Evolutionary conservation across 2,888 invertebrate species (phyloP).

Genomic region (Chromoteleia sp.): DNA sequence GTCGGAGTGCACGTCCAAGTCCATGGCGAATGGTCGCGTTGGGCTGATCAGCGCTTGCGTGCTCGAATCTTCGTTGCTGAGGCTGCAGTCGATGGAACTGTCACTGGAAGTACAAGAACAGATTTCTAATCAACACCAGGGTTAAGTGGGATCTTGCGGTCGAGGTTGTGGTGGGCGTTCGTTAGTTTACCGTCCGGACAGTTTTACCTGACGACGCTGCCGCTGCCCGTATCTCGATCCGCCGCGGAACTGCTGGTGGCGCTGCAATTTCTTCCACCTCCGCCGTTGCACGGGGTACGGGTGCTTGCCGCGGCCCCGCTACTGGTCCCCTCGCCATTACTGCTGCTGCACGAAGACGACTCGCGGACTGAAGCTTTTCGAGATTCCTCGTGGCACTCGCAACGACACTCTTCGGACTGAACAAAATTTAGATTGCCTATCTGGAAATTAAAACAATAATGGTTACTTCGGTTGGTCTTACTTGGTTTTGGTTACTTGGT

Average conservation of each 20-base stretch:
- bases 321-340: slow-evolving; percentile 72
- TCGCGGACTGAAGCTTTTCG: slow-evolving; percentile 77
- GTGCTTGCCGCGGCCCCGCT: slow-evolving; percentile 61
- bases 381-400: slow-evolving; percentile 91
- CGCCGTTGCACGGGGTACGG: slow-evolving; percentile 75
- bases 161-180: neutral
- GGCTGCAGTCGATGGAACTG: slow-evolving; percentile 87
- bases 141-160: slow-evolving; percentile 66
- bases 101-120: slow-evolving; percentile 84
- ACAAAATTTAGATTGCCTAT: slow-evolving; percentile 89
- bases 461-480: neutral
- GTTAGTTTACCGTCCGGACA: slow-evolving; percentile 7
- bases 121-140: slow-evolving; percentile 82
- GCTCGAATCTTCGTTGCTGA: slow-evolving; percentile 83
- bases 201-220: slow-evolving; percentile 83
- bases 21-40: slow-evolving; percentile 87
- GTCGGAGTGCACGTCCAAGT: slow-evolving; percentile 87
- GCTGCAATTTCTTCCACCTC: slow-evolving; percentile 75
- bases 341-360: slow-evolving; percentile 75
- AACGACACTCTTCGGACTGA: slow-evolving; percentile 94
- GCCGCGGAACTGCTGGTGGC: slow-evolving; percentile 69
- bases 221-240: slow-evolving; percentile 73
- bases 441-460: slow-evolving; percentile 43
- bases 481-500: no score
- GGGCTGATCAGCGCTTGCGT: slow-evolving; percentile 79